phyloP scores from a whole-genome alignment of 2,797 vertebrate species.

The Nyctalus aviator region DNA sequence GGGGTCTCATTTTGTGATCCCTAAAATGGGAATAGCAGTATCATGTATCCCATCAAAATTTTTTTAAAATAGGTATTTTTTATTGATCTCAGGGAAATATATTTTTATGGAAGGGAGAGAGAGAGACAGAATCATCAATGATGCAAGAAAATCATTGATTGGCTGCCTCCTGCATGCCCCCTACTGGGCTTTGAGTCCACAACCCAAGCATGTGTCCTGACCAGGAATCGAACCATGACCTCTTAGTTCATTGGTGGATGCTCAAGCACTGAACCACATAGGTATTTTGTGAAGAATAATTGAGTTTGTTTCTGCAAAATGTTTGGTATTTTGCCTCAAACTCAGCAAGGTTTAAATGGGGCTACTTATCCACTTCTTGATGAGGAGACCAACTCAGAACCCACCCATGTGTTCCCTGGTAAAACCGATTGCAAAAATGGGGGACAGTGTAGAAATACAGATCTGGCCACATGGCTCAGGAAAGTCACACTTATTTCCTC shows the following conservation, averaged over 20 bases:
- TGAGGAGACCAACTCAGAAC: not conserved
- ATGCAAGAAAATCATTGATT: too few relatives aligned
- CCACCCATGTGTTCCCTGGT: fast-evolving
- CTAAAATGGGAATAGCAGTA: not conserved
- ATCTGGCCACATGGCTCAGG: not conserved
- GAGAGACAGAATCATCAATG: too few relatives aligned
- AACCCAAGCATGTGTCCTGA: too few relatives aligned
- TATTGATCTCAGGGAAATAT: too few relatives aligned
- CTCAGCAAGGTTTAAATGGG: not conserved
- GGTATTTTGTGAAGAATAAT: not conserved
- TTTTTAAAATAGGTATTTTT: too few relatives aligned
- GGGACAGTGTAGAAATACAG: too few relatives aligned
- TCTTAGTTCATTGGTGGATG: too few relatives aligned
- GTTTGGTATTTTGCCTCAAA: not conserved
- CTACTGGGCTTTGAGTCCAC: too few relatives aligned
- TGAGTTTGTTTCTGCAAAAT: not conserved
- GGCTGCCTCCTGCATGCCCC: too few relatives aligned
- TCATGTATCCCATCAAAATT: not conserved
- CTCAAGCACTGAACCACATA: too few relatives aligned
- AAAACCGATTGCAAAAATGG: not conserved
- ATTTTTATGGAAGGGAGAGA: too few relatives aligned
- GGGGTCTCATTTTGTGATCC: not conserved
- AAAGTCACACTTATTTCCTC: not conserved
- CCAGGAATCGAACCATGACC: too few relatives aligned
- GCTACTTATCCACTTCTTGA: not conserved